Evolutionary conservation across 2,113 vertebrate genomes (phyloP).

Genomic region (Oncorhynchus gorbuscha): DNA sequence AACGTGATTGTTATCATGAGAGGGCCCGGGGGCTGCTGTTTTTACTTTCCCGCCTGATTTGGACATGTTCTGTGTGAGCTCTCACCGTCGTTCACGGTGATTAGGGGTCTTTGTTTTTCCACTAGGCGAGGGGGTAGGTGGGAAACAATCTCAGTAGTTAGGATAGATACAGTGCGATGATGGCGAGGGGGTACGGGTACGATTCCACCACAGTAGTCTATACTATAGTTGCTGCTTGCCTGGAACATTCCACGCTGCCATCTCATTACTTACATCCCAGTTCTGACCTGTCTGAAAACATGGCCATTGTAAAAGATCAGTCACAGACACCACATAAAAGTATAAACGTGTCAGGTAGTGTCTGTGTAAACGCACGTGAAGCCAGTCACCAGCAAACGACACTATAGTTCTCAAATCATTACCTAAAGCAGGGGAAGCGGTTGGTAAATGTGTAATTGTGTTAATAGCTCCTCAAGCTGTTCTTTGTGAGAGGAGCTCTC

Average conservation of each 20-base stretch:
- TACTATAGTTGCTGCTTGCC: not conserved
- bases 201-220: too few species aligned
- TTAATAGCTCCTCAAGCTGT: not conserved
- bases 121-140: slow-evolving; percentile 32
- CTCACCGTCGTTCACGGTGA: slow-evolving; percentile 54
- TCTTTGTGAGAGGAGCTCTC: not conserved
- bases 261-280: not conserved
- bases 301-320: too few species aligned
- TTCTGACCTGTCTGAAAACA: too few species aligned
- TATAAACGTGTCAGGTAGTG: not conserved
- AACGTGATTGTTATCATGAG: slow-evolving; percentile 36
- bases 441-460: slow-evolving; percentile 65
- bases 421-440: slow-evolving; percentile 42
- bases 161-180: slow-evolving; percentile 42
- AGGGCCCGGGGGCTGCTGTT: slow-evolving; percentile 42
- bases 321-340: not conserved
- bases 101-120: slow-evolving; percentile 60
- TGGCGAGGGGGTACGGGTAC: slow-evolving; percentile 44
- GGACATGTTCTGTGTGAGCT: slow-evolving; percentile 34
- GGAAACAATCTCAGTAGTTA: slow-evolving; percentile 52
- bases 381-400: slow-evolving; percentile 21
- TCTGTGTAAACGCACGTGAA: slow-evolving; percentile 45
- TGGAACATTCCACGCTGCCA: not conserved
- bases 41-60: slow-evolving; percentile 57
- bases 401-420: slow-evolving; percentile 67